A percentile compares a stretch with the other conserved stretches of the same genome.
Evolutionary conservation across 2,113 vertebrate species (phyloP).

Genomic region (Stictonetta naevosa): DNA sequence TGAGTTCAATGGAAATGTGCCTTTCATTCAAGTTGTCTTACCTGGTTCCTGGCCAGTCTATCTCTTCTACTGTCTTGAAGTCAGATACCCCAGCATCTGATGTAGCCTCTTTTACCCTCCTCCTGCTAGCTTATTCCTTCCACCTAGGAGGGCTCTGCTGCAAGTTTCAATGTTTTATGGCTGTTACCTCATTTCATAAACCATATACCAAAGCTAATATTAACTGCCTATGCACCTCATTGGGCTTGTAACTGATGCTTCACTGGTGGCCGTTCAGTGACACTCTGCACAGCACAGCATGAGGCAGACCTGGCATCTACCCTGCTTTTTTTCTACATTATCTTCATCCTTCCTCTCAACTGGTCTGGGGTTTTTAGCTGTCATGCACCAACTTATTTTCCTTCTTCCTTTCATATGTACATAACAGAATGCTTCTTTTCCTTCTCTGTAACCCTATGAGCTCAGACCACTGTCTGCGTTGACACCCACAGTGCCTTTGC

Average conservation of each 20-base stretch:
- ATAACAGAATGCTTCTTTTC: not conserved
- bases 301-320: not conserved
- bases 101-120: not conserved
- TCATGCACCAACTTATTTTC: not conserved
- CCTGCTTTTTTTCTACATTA: not conserved
- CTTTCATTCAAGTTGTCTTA: not conserved
- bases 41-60: not conserved
- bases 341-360: not conserved
- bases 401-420: not conserved
- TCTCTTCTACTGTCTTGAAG: not conserved
- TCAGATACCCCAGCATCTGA: not conserved
- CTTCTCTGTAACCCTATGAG: not conserved
- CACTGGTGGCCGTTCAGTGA: not conserved
- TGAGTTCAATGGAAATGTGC: not conserved
- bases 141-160: not conserved
- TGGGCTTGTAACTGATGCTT: not conserved
- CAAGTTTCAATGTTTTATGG: not conserved
- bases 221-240: not conserved
- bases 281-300: not conserved
- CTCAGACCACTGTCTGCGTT: not conserved
- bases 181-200: not conserved
- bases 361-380: not conserved
- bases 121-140: not conserved
- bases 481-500: not conserved
- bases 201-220: not conserved